phyloP scores from a whole-genome alignment of 2,797 vertebrate species.

The Alauda arvensis region DNA sequence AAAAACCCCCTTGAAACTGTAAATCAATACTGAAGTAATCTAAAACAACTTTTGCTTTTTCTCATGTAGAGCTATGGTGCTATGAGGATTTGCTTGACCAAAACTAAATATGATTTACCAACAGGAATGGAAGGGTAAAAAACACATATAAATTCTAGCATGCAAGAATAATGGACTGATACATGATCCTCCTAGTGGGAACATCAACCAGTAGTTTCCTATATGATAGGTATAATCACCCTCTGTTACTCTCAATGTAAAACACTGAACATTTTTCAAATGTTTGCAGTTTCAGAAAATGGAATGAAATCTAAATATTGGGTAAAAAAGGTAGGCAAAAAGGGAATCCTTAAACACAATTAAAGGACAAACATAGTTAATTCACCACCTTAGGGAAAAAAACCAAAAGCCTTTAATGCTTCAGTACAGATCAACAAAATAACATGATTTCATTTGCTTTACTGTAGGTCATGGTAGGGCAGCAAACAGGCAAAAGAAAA shows the following conservation, averaged over 20 bases:
- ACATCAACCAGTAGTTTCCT: not conserved
- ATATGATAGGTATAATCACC: not conserved
- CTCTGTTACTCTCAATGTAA: not conserved
- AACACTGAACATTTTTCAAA: not conserved
- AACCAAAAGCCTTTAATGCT: not conserved
- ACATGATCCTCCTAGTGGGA: not conserved
- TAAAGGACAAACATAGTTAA: not conserved
- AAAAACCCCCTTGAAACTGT: not conserved
- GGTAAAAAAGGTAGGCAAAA: not conserved
- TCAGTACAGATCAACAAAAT: not conserved
- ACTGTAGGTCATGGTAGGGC: not conserved
- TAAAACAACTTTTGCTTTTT: not conserved
- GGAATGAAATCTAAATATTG: not conserved
- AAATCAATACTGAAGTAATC: not conserved
- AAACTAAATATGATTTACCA: not conserved
- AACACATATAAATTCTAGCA: not conserved
- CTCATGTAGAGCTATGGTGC: not conserved
- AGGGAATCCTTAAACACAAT: not conserved
- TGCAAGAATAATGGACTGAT: not conserved
- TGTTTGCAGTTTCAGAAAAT: not conserved
- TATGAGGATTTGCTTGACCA: not conserved
- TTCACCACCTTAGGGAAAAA: not conserved
- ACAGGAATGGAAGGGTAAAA: not conserved
- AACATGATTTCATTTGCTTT: not conserved
- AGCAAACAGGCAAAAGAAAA: not conserved